Base-by-base conservation (phyloP, 2,888 invertebrate species). In the Tipula helvola region DNA sequence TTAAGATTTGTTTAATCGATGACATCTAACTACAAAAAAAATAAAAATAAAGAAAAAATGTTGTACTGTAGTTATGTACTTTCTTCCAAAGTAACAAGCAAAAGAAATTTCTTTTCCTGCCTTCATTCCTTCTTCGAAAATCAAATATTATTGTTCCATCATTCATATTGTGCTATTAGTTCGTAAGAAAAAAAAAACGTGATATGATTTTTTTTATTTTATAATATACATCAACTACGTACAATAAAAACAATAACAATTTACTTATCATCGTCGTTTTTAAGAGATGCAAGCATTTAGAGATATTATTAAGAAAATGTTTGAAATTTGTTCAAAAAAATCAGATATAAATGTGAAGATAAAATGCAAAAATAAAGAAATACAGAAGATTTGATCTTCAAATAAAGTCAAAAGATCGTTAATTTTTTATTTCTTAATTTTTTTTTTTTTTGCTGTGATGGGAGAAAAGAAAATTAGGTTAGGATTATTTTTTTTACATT, bases 131-230 rank as follows among this genome's bases (percentile, higher is more conserved):
- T 71, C 71, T 28, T 71, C 71, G 28, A 71, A 28, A 71, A 71
- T 71, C 71, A 71, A 71, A 71, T 71, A 71, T 71, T 71, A 71
- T 71, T 71, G 71, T 71, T 71, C 71, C 71, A 71, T 71, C 71
- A 71, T 71, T 71, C 71, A 71, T 71, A 28, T 71, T 71, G 71
- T 28, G 71, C 16, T 16, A 52, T 52, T 52, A 52, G 52, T 71
- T 71, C 12, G 28, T 71, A 71, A 71, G 28, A 18, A 18, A 71
- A 71, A 71, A 28, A 71, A 71, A 71, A 28, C 71, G 71, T 71
- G 71, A 71, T 28, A 71, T 28, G 71, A 28, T 10, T 71, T 71
- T 57, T 57, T n/a, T 52, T 28, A 1, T 57, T 18, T 28, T 71
- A 28, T 71, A 52, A 52, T 52, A 16, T 52, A 71, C 18, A 71